Evolutionary conservation across 2,113 vertebrate genomes (phyloP).

Genomic region (Tamias sibiricus): DNA sequence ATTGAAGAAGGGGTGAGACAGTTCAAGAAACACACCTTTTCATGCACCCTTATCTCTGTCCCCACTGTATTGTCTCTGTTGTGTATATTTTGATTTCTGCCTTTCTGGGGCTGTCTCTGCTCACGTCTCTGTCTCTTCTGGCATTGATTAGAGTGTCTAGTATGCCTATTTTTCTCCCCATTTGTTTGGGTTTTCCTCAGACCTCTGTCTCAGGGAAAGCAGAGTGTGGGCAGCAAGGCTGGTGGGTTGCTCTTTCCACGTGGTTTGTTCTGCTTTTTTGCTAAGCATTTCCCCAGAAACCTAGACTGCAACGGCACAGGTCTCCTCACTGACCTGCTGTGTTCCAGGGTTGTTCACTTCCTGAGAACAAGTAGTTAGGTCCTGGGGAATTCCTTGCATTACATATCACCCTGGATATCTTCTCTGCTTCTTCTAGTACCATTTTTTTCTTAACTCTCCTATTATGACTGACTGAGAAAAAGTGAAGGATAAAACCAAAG

Average conservation of each 20-base stretch:
- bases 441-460: no score
- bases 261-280: background rate
- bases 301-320: background rate
- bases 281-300: background rate
- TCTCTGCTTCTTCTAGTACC: background rate
- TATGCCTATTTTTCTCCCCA: background rate
- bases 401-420: background rate
- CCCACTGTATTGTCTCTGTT: background rate
- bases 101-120: background rate
- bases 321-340: background rate
- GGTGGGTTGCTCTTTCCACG: background rate
- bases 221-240: background rate
- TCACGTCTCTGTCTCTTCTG: background rate
- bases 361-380: background rate
- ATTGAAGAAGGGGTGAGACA: background rate
- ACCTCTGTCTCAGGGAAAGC: background rate
- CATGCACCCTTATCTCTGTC: background rate
- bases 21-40: background rate
- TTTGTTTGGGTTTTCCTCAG: slow-evolving; percentile 40
- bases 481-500: background rate
- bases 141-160: background rate
- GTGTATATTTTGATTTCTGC: background rate
- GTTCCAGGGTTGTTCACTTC: background rate
- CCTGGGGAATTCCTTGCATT: background rate
- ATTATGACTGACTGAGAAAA: background rate